These are phyloP conservation scores for Menidia menidia DNA, from an alignment of 2,797 vertebrate species.

Conservation along the genomic window DNA sequence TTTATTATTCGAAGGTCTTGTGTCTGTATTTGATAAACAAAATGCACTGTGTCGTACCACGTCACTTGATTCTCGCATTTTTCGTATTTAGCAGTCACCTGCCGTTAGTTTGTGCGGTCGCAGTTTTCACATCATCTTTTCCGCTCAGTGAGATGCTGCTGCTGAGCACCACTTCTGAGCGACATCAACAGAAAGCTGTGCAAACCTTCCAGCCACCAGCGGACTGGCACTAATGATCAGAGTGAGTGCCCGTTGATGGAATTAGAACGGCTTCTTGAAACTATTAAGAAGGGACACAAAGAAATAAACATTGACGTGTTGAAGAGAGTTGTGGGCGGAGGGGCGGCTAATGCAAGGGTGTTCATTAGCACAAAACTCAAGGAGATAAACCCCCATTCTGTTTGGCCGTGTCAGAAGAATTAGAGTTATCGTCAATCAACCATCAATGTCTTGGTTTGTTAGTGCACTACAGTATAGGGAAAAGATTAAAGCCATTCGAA, in stretches of 20 bases:
- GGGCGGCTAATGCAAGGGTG: constrained; percentile 51
- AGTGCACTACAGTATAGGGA: constrained; percentile 19
- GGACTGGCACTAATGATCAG: constrained; percentile 76
- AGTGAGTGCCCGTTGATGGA: constrained; percentile 75
- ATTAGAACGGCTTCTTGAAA: constrained; percentile 72
- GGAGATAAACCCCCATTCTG: constrained; percentile 51
- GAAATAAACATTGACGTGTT: constrained; percentile 67
- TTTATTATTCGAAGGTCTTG: constrained; percentile 62
- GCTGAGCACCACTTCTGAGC: constrained; percentile 61
- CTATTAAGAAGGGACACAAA: constrained; percentile 69
- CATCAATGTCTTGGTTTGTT: constrained; percentile 47
- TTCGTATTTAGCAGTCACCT: constrained; percentile 74
- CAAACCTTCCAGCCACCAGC: constrained; percentile 66
- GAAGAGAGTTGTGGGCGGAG: constrained; percentile 61
- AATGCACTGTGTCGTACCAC: constrained; percentile 28
- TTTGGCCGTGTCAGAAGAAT: constrained; percentile 62
- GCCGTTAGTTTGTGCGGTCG: constrained; percentile 63
- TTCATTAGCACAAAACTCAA: constrained; percentile 69
- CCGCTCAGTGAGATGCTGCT: constrained; percentile 47
- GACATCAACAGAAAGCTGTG: constrained; percentile 57
- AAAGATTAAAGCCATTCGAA: constrained; percentile 13
- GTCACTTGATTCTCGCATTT: constrained; percentile 52
- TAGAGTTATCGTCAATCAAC: constrained; percentile 59
- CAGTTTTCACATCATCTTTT: constrained; percentile 47
- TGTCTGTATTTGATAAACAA: constrained; percentile 56